phyloP scores from a whole-genome alignment of 2,888 invertebrate genomes.

The Adela reaumurella region DNA sequence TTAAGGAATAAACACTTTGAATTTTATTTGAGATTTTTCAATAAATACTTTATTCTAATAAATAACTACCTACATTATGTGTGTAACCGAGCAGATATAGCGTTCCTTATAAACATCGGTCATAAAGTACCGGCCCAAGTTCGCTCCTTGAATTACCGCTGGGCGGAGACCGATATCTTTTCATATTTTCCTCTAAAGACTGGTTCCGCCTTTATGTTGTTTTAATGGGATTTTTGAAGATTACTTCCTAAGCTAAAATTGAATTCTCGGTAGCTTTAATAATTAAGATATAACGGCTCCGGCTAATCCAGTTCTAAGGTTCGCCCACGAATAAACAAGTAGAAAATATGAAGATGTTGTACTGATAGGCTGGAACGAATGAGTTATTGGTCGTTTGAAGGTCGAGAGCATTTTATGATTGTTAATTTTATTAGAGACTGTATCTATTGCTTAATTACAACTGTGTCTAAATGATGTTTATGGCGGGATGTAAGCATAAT shows the following conservation, averaged over 20 bases:
- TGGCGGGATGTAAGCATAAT: too few species aligned
- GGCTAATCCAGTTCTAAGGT: background rate
- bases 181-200: background rate
- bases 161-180: background rate
- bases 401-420: too few species aligned
- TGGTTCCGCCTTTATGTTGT: background rate
- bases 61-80: too few species aligned
- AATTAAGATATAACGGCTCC: background rate
- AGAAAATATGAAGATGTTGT: background rate
- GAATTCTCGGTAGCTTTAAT: background rate
- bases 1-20: too few species aligned
- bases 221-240: background rate
- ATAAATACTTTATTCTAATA: too few species aligned
- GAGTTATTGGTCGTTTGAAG: background rate
- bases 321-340: background rate
- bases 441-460: too few species aligned
- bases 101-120: too few species aligned
- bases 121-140: too few species aligned
- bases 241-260: background rate
- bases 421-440: too few species aligned
- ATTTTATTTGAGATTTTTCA: too few species aligned
- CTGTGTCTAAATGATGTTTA: too few species aligned
- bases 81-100: too few species aligned
- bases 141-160: background rate
- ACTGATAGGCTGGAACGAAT: background rate